Percentiles rank a stretch among this genome's conserved stretches.
These are phyloP conservation scores for Drosophila prostipennis DNA, from an alignment of 2,888 invertebrate genomes.

Conservation along the genomic window DNA sequence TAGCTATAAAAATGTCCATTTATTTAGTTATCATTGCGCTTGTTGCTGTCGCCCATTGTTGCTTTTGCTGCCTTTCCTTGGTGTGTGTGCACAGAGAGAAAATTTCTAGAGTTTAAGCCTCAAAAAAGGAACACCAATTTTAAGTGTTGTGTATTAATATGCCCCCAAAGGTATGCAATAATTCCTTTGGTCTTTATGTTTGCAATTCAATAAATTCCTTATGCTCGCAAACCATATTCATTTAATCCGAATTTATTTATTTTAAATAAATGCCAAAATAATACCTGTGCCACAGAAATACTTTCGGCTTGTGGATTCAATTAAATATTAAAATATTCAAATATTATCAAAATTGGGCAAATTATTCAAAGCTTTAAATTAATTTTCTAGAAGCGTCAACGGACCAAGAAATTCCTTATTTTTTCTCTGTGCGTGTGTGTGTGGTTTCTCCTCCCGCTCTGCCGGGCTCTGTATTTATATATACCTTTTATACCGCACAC, in stretches of 20 bases:
- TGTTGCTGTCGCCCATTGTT: slow-evolving; percentile 62
- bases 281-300: no score
- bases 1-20: slow-evolving; percentile 80
- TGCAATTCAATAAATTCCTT: no score
- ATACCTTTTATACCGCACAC: slow-evolving; percentile 40
- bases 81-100: slow-evolving; percentile 15
- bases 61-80: slow-evolving; percentile 5
- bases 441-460: slow-evolving; percentile 15
- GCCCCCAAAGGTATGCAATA: no score
- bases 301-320: not conserved
- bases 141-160: no score
- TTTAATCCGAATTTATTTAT: no score
- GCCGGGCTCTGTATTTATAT: slow-evolving; percentile 17
- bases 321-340: not conserved
- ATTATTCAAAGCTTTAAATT: not conserved
- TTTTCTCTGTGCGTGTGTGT: slow-evolving; percentile 27
- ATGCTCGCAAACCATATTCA: no score
- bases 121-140: no score
- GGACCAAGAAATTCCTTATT: not conserved
- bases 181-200: no score
- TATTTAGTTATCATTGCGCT: slow-evolving; percentile 78
- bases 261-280: no score
- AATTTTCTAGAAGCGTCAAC: not conserved
- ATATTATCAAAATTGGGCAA: not conserved
- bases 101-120: not conserved